Percentiles rank a stretch among this genome's conserved stretches.
phyloP scores from a whole-genome alignment of 1,140 invertebrate species.

The Saccostrea glomerata region DNA sequence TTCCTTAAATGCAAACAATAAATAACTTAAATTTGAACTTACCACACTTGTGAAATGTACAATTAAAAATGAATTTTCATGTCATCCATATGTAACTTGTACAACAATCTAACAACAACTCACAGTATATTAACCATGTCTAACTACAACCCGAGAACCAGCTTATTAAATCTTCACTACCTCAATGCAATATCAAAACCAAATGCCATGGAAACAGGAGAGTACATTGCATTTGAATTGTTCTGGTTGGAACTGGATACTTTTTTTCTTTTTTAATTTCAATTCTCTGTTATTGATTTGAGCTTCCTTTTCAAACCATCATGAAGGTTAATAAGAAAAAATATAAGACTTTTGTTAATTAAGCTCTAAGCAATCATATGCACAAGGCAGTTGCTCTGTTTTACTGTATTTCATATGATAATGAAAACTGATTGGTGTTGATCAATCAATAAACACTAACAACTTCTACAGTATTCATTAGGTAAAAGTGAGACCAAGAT shows the following conservation, averaged over 20 bases:
- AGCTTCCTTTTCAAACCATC: background rate
- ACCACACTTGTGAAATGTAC: background rate
- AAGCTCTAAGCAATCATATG: too few species aligned
- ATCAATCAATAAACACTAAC: too few species aligned
- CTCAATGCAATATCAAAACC: background rate
- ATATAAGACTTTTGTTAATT: too few species aligned
- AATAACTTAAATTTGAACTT: background rate
- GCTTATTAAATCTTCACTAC: background rate
- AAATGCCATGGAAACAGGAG: background rate
- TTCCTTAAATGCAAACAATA: too few species aligned
- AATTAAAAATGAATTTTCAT: background rate
- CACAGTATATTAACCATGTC: background rate
- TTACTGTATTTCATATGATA: too few species aligned
- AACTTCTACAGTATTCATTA: too few species aligned
- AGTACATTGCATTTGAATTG: background rate
- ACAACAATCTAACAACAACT: background rate
- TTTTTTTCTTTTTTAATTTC: background rate
- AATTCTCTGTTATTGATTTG: conserved; percentile 6
- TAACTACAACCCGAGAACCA: background rate
- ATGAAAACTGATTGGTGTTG: too few species aligned
- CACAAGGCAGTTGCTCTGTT: too few species aligned
- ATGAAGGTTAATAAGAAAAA: background rate
- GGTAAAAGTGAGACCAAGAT: too few species aligned
- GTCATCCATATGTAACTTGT: background rate
- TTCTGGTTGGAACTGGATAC: background rate